Base-by-base conservation (phyloP, 2,888 invertebrate genomes). In the Cataglyphis rosenhaueri region DNA sequence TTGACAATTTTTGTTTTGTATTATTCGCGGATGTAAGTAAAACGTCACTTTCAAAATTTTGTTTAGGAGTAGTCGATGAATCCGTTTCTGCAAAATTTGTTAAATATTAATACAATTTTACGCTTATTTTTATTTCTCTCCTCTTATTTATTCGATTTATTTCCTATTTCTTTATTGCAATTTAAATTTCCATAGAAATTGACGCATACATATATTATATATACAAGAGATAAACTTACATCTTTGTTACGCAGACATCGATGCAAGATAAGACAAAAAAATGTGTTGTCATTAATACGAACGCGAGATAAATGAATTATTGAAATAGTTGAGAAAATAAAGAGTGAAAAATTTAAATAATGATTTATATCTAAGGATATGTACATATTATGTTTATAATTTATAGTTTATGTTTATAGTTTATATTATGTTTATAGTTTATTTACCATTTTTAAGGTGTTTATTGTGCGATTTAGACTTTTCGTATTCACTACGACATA, bases 1-100 rank as follows among this genome's bases (percentile, higher is more conserved):
- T 86, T 44, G 95, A 91, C 83, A 95, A 65, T 5, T 12, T 35
- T 73, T 5, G 32, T 32, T 44, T 21, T 59, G 18, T 12, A 4
- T 8, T 35, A 29, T 38, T 66, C 29, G 2, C 25, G 1, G 6
- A 18, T 18, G n/a, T 29, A 32, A 18, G 6, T 25, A 1, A 15
- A 18, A 32, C 18, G 1, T 59, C 32, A 12, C 1, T 32, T 52
- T 57, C 32, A 18, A 4, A n/a, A 35, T 21, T 44, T 9, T 79
- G 44, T 12, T 44, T 35, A 3, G 32, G 59, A 29, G 12, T 1
- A 70, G 21, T 57, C 2, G n/a, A 35, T 9, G 10, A 10, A 52
- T 64, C 18, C 9, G 0, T 21, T 44, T 59, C 78, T 79, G 21
- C 2, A 78, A 78, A 32, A 41, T 66, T 18, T 1, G 15, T 44